A percentile compares a stretch with the other conserved stretches of the same genome.
Evolutionary conservation across 2,888 invertebrate species (phyloP).

Genomic region (Synergus itoensis): DNA sequence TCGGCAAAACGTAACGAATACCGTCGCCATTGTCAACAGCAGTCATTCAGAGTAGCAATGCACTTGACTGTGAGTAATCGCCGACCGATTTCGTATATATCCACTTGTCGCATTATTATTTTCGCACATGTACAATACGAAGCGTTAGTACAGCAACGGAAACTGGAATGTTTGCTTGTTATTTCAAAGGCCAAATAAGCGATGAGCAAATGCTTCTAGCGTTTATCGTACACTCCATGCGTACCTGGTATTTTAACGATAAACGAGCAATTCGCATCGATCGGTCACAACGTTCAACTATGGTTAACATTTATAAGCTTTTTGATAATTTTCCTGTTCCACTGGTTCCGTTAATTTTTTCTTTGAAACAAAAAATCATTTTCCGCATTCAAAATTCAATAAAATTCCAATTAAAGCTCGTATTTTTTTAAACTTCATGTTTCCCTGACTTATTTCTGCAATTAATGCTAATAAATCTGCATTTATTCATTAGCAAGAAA

Average conservation of each 20-base stretch:
- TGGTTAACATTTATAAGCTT: slow-evolving; percentile 19
- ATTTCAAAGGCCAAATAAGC: slow-evolving; percentile 45
- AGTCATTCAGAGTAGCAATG: slow-evolving; percentile 36
- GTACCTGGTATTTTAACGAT: slow-evolving; percentile 38
- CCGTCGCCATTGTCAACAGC: slow-evolving; percentile 35
- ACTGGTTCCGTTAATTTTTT: background rate
- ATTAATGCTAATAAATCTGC: background rate
- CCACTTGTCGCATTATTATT: slow-evolving; percentile 39
- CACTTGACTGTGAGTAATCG: slow-evolving; percentile 39
- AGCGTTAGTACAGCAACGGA: slow-evolving; percentile 11
- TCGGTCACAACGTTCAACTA: slow-evolving; percentile 31
- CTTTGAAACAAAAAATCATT: background rate
- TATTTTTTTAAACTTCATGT: background rate
- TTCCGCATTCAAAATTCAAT: background rate
- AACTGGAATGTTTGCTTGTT: slow-evolving; percentile 43
- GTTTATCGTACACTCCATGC: slow-evolving; percentile 42
- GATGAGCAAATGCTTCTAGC: slow-evolving; percentile 44
- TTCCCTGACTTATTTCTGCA: background rate
- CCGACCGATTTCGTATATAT: slow-evolving; percentile 34
- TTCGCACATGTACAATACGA: background rate
- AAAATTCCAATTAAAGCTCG: background rate
- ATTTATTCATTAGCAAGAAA: background rate
- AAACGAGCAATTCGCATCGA: slow-evolving; percentile 39
- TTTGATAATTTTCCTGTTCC: background rate
- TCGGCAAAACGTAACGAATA: slow-evolving; percentile 20